These are phyloP conservation scores for Phania funesta DNA, from an alignment of 2,888 invertebrate species.

Conservation along the genomic window DNA sequence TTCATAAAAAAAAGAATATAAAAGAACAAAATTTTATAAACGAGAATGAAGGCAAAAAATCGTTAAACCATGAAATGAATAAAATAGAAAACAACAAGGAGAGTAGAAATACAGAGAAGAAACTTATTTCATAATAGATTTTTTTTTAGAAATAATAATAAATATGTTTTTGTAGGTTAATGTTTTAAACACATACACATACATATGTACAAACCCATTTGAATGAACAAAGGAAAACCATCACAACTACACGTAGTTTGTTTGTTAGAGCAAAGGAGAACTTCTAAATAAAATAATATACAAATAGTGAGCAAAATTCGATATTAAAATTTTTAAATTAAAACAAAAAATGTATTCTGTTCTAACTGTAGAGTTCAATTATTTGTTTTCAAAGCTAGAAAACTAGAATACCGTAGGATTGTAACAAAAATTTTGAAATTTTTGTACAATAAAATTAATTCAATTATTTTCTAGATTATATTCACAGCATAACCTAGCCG, in stretches of 20 bases:
- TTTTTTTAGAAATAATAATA: constrained; percentile 25
- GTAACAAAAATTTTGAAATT: too few relatives aligned
- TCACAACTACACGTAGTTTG: background rate
- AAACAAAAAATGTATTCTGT: too few relatives aligned
- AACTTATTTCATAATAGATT: constrained; percentile 43
- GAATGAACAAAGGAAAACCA: background rate
- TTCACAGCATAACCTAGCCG: too few relatives aligned
- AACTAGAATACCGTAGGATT: too few relatives aligned
- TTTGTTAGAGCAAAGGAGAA: too few relatives aligned
- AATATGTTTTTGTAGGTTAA: constrained; percentile 49
- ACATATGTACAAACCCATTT: background rate
- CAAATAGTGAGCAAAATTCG: too few relatives aligned
- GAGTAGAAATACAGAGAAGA: constrained; percentile 2
- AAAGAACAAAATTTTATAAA: constrained; percentile 40
- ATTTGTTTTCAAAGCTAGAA: too few relatives aligned
- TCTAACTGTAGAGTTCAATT: too few relatives aligned
- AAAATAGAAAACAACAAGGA: constrained; percentile 40
- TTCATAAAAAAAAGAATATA: constrained; percentile 43
- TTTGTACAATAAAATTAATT: too few relatives aligned
- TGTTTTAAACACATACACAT: constrained; percentile 33
- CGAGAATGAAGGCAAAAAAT: constrained; percentile 39
- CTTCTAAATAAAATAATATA: too few relatives aligned
- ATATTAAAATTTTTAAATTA: too few relatives aligned
- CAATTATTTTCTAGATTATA: too few relatives aligned
- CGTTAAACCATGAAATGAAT: constrained; percentile 60